Conservation (phyloP, 35 echinoderm and acorn worm genomes). For the Heliocidaris erythrogramma region DNA sequence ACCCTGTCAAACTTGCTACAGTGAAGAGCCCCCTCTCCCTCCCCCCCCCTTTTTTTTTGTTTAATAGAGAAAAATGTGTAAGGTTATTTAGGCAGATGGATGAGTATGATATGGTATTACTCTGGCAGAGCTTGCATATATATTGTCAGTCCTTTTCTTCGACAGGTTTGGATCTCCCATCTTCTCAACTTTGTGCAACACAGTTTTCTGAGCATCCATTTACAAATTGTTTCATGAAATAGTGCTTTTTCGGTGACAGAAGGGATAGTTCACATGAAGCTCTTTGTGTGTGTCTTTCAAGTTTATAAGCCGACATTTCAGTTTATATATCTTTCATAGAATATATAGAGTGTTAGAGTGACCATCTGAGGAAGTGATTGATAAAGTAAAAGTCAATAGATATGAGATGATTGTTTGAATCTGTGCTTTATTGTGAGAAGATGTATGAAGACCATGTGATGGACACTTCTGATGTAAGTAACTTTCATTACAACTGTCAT, state of each 20-base stretch:
- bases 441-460: neutral
- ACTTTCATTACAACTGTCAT: neutral
- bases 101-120: neutral
- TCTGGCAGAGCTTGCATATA: neutral
- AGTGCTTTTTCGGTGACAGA: neutral
- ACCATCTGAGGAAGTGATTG: no score
- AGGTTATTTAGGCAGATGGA: neutral
- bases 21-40: neutral
- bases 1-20: neutral
- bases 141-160: neutral
- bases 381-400: no score
- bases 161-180: neutral
- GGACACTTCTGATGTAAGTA: neutral
- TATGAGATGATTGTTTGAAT: no score
- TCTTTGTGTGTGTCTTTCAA: no score
- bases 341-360: no score
- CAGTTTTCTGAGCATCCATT: neutral
- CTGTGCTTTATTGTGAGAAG: neutral
- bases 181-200: neutral
- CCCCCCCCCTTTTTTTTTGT: neutral
- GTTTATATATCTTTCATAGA: neutral
- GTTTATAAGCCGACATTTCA: neutral
- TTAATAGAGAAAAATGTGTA: neutral
- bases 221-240: neutral
- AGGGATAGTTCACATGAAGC: no score